phyloP scores from a whole-genome alignment of 1,140 invertebrate species.

The Bactericera cockerelli region DNA sequence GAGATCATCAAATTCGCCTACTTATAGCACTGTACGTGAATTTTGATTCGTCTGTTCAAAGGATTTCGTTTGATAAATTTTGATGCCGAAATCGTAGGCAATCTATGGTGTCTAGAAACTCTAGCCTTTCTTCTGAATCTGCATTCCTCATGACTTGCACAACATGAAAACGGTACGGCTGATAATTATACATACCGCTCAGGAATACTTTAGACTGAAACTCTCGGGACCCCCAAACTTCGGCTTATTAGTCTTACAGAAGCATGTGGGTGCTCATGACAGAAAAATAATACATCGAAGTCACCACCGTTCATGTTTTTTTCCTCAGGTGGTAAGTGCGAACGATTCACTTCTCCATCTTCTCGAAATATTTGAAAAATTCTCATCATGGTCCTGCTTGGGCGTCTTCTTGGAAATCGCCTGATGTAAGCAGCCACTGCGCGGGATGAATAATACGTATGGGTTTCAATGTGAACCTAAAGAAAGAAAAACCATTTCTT shows the following conservation, averaged over 20 bases:
- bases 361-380: background rate
- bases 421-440: too few relatives aligned
- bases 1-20: background rate
- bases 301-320: background rate
- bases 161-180: background rate
- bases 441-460: background rate
- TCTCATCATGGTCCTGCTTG: background rate
- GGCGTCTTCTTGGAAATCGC: background rate
- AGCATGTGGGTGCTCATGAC: background rate
- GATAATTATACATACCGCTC: background rate
- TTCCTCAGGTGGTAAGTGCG: background rate
- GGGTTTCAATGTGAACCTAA: background rate
- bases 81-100: too few relatives aligned
- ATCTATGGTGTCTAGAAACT: background rate
- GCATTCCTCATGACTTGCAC: background rate
- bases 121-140: background rate
- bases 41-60: background rate
- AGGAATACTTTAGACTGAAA: background rate
- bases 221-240: background rate
- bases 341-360: background rate
- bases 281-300: background rate
- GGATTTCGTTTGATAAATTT: too few relatives aligned
- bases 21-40: background rate
- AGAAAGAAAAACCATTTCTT: background rate
- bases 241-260: background rate